Base-by-base conservation (phyloP, 2,888 invertebrate genomes). In the Tromatobia lineatoria region DNA sequence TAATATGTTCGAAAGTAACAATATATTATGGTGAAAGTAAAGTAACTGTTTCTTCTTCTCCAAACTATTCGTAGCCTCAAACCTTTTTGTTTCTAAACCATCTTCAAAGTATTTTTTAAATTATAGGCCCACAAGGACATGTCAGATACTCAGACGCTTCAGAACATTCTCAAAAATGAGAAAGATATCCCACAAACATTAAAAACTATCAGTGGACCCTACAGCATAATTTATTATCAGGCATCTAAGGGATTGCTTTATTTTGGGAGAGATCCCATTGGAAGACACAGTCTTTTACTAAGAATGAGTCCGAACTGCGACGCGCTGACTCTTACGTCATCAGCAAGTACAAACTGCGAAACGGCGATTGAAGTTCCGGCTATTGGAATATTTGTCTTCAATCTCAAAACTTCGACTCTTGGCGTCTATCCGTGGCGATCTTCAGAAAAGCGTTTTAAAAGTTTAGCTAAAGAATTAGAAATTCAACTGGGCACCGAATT, bases 261-360 rank as follows among this genome's bases (percentile, higher is more conserved):
- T 95, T 98, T 99, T 94, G 96, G 96, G 1, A 95, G 99, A 91
- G 99, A 99, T 94, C 95, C 95, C 87, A 96, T 98, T 91, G 99
- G 99, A 50, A 95, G 99, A 87, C 96, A 97, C 90, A 98, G 98
- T 92, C 94, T 99, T 66, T 94, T 99, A 54, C 93, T 97, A 66
- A 95, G 96, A 88, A 93, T 94, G 88, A 38, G 20, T 7, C 18
- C 15, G 15, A 92, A 93, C 83, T 88, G 94, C 13, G 89, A 87
- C n/a, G 75, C 86, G 47, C 42, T 91, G 67, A 88, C 88, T 42
- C 59, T 93, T 59, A 87, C 90, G 67, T 92, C 92, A 29, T 88
- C 94, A 88, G 90, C 91, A 91, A 94, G 93, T 69, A 94, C 94
- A 91, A 90, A 93, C 74, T 94, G 94, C 87, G 90, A 94, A 82